These are phyloP conservation scores for Drosophila pruinosa DNA, from an alignment of 1,140 invertebrate species.

Conservation along the genomic window DNA sequence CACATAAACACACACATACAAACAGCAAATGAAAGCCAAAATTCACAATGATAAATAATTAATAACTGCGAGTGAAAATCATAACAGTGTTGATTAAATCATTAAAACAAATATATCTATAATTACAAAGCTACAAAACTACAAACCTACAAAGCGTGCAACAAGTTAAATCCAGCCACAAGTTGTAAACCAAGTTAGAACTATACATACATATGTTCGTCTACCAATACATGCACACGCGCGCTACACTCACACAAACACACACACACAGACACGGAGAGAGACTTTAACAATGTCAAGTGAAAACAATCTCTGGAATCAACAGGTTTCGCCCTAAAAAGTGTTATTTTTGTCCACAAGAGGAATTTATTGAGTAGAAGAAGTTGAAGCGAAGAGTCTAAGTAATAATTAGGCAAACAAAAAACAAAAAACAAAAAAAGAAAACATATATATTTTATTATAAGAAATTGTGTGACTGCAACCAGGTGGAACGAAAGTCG, in stretches of 20 bases:
- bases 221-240: slow-evolving; percentile 31
- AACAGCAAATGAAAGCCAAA: slow-evolving; percentile 9
- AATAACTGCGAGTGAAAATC: slow-evolving; percentile 51
- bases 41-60: slow-evolving; percentile 2
- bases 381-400: slow-evolving; percentile 21
- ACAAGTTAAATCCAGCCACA: slow-evolving; percentile 71
- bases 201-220: slow-evolving; percentile 37
- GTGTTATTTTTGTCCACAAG: slow-evolving; percentile 67
- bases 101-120: slow-evolving; percentile 40
- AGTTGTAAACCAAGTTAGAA: slow-evolving; percentile 77
- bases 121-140: slow-evolving; percentile 44
- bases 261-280: slow-evolving; percentile 4
- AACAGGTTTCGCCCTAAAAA: slow-evolving; percentile 79
- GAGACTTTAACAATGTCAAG: slow-evolving; percentile 74
- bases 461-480: slow-evolving; percentile 66
- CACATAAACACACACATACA: neutral
- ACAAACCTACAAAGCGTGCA: slow-evolving; percentile 58
- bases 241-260: slow-evolving; percentile 31
- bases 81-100: slow-evolving; percentile 38
- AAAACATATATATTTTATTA: neutral
- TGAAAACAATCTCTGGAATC: slow-evolving; percentile 81
- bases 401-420: neutral
- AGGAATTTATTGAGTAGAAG: neutral
- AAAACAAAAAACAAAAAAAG: slow-evolving; percentile 21
- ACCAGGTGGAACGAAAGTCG: slow-evolving; percentile 64